Conservation (phyloP, 2,113 vertebrate species). For the Lipophrys pholis region DNA sequence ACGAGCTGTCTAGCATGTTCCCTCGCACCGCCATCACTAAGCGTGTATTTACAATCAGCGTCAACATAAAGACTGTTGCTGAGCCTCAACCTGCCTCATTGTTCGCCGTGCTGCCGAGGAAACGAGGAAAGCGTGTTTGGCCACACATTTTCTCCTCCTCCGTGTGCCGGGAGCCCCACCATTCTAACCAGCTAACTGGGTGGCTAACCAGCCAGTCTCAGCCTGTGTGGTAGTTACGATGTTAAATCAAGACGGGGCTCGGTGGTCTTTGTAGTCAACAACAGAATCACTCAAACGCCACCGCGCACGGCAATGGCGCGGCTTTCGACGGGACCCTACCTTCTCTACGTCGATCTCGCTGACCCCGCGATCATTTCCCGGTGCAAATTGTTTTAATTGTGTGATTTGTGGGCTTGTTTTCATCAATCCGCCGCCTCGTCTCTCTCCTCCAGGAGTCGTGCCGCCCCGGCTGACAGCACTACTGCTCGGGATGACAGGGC, state of each 20-base stretch:
- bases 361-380: conserved; percentile 55
- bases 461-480: conserved; percentile 74
- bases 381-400: conserved; percentile 51
- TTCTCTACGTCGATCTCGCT: conserved; percentile 57
- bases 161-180: background rate
- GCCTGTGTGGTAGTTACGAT: conserved; percentile 47
- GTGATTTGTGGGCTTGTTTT: conserved; percentile 57
- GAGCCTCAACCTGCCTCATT: conserved; percentile 22
- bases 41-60: conserved; percentile 41
- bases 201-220: conserved; percentile 52
- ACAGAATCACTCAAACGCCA: conserved; percentile 1
- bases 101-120: conserved; percentile 9
- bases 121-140: background rate
- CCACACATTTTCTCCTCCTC: too few relatives aligned
- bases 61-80: conserved; percentile 36
- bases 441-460: conserved; percentile 73
- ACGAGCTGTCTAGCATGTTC: conserved; percentile 18
- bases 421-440: conserved; percentile 71
- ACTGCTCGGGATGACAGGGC: conserved; percentile 56
- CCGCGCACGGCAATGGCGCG: background rate
- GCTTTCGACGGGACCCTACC: conserved; percentile 52
- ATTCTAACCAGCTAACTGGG: conserved; percentile 46
- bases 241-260: conserved; percentile 46
- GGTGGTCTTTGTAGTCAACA: conserved; percentile 56
- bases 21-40: conserved; percentile 43